Percentiles rank a stretch among this genome's conserved stretches.
These are phyloP conservation scores for Elegia similella DNA, from an alignment of 2,888 invertebrate species.

Conservation along the genomic window DNA sequence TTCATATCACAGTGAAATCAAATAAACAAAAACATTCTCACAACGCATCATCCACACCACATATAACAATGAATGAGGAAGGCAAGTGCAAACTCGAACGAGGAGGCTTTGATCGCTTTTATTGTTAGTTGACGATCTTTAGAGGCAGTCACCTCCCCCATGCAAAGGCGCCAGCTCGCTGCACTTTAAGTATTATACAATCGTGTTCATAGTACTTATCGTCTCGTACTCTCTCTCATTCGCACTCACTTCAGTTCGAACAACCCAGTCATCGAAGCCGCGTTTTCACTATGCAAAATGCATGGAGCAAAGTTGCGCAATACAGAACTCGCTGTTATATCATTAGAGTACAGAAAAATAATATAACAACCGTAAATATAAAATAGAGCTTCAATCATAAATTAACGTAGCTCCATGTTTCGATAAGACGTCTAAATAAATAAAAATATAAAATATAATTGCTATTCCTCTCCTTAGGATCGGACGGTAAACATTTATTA, in stretches of 20 bases:
- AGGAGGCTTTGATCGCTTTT: conserved; percentile 9
- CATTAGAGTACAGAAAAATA: conserved; percentile 17
- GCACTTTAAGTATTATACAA: conserved; percentile 7
- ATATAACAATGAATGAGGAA: conserved; percentile 32
- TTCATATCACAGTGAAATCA: conserved; percentile 74
- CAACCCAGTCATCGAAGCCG: conserved; percentile 8
- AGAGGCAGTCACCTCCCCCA: conserved; percentile 19
- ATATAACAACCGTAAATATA: conserved; percentile 19
- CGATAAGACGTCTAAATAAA: conserved; percentile 17
- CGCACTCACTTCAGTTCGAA: background rate
- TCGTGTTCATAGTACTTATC: background rate
- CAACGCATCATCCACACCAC: conserved; percentile 50
- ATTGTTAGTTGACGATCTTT: conserved; percentile 9
- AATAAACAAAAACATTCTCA: conserved; percentile 54
- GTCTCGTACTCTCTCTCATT: background rate
- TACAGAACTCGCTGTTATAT: conserved; percentile 11
- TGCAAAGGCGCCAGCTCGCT: conserved; percentile 15
- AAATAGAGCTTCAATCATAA: conserved; percentile 21
- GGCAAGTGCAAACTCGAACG: conserved; percentile 21
- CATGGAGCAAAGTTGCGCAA: conserved; percentile 15
- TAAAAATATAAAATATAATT: conserved; percentile 18
- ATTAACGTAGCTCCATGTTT: conserved; percentile 12
- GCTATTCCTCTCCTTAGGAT: conserved; percentile 21
- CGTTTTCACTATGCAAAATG: conserved; percentile 9
- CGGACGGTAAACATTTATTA: conserved; percentile 17